Evolutionary conservation across 2,113 vertebrate genomes (phyloP).

Genomic region (Phocoena sinus): DNA sequence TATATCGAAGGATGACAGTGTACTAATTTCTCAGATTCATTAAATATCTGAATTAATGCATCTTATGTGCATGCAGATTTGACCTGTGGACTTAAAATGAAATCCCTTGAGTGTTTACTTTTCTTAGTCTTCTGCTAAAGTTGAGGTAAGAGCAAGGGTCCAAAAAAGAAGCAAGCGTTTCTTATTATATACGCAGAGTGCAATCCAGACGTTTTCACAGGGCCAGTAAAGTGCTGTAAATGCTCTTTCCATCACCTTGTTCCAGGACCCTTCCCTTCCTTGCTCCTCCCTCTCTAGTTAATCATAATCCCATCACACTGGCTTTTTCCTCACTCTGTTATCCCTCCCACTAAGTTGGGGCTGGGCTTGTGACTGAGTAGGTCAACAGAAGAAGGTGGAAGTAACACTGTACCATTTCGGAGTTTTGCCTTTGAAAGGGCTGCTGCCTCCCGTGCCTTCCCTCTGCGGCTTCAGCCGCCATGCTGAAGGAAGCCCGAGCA

Average conservation of each 20-base stretch:
- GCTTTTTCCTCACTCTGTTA: not conserved
- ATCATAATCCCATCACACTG: not conserved
- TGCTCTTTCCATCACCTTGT: not conserved
- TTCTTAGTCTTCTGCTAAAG: not conserved
- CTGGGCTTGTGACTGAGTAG: not conserved
- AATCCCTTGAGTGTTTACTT: not conserved
- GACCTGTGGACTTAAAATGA: not conserved
- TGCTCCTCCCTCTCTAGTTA: not conserved
- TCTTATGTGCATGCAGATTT: not conserved
- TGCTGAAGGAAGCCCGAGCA: not conserved
- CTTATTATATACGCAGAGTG: not conserved
- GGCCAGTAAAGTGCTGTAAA: not conserved
- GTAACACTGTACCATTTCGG: not conserved
- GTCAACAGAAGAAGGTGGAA: not conserved
- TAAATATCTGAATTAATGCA: not conserved
- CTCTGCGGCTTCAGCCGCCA: fast-evolving
- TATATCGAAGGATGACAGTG: not conserved
- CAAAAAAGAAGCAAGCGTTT: not conserved
- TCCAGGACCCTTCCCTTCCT: not conserved
- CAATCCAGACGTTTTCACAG: not conserved
- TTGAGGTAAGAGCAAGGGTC: not conserved
- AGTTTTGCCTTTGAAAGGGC: not conserved
- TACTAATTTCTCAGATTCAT: not conserved
- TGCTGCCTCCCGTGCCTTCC: not conserved
- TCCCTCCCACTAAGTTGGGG: not conserved